Evolutionary conservation across 23 tunicate species (phyloP).

Genomic region (Oikopleura dioica): DNA sequence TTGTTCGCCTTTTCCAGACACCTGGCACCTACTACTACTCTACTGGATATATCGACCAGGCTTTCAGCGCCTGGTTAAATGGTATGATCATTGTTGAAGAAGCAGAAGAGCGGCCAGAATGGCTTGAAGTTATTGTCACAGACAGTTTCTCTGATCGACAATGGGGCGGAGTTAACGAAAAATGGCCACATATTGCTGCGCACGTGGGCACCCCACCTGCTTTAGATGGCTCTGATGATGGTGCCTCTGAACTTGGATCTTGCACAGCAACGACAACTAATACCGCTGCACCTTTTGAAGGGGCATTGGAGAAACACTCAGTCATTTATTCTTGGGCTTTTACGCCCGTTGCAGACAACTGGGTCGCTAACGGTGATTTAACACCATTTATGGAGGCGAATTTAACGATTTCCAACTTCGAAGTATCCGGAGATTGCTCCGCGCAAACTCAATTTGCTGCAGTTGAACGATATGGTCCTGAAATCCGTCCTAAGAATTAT

Average conservation of each 20-base stretch:
- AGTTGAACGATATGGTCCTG: background rate
- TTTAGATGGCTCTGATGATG: background rate
- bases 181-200: background rate
- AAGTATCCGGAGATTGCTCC: background rate
- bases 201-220: background rate
- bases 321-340: background rate
- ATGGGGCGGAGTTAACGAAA: conserved; percentile 12
- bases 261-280: too few species aligned
- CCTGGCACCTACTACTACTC: background rate
- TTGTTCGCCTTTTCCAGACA: background rate
- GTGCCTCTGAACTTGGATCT: background rate
- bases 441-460: background rate
- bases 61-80: background rate
- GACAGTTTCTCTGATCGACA: background rate
- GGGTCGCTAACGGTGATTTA: background rate
- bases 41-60: background rate
- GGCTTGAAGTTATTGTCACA: background rate
- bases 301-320: background rate
- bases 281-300: background rate
- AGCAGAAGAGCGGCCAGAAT: background rate
- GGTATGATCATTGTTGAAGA: background rate
- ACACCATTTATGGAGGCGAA: background rate
- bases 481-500: background rate
- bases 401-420: background rate
- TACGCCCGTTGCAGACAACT: background rate